These are phyloP conservation scores for Catocala sponsa DNA, from an alignment of 2,888 invertebrate genomes.

Conservation along the genomic window DNA sequence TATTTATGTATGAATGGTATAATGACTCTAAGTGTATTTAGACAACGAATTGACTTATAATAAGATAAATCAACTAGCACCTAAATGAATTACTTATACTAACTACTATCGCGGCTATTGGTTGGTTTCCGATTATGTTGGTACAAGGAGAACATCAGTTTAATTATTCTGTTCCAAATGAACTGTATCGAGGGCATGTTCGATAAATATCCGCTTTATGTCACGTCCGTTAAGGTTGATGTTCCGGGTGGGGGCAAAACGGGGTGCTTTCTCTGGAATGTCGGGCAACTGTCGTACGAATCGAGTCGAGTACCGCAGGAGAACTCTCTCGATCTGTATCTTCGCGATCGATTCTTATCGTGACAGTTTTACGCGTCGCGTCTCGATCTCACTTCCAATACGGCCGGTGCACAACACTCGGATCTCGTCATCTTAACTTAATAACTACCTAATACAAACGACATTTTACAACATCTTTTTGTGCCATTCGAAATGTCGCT, in stretches of 20 bases:
- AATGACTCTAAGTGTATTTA: background rate
- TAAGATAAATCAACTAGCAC: background rate
- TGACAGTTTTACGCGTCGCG: conserved; percentile 83
- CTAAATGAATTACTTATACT: conserved; percentile 36
- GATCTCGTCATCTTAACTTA: conserved; percentile 41
- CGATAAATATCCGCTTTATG: conserved; percentile 54
- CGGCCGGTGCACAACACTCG: conserved; percentile 52
- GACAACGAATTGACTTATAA: conserved; percentile 4
- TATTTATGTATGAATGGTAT: background rate
- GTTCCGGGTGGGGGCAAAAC: conserved; percentile 46
- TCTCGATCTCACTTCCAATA: conserved; percentile 71
- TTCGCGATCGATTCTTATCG: conserved; percentile 79
- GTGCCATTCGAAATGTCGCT: conserved; percentile 29
- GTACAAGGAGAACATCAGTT: conserved; percentile 52
- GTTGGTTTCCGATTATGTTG: conserved; percentile 57
- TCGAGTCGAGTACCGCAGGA: conserved; percentile 65
- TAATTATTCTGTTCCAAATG: conserved; percentile 57
- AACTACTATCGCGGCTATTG: conserved; percentile 38
- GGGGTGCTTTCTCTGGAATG: conserved; percentile 71
- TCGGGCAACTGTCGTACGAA: conserved; percentile 67
- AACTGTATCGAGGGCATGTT: conserved; percentile 38
- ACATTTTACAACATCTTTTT: conserved; percentile 41
- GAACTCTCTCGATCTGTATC: conserved; percentile 73
- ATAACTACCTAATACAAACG: conserved; percentile 33
- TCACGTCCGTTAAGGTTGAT: conserved; percentile 60